Base-by-base conservation (phyloP, 92 coral and sea anemone genomes). In the Pocillopora grandis region DNA sequence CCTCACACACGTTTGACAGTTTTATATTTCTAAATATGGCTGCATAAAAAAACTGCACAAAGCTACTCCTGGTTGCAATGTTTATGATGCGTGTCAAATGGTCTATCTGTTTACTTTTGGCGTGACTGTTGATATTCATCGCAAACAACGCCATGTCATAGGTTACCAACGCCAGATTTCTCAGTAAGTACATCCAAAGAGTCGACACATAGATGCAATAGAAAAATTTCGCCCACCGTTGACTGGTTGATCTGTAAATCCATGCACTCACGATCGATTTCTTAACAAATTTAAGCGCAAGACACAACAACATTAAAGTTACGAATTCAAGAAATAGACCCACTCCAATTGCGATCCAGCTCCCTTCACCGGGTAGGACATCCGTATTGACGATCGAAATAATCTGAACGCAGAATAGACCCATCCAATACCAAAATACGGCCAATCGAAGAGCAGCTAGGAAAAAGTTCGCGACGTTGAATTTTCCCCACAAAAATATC, bases 1-100 rank as follows among this genome's bases (percentile, higher is more conserved):
- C 88, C 49, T 90, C 80, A 37, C 91, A 90, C 19, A 92, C 95
- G 27, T 74, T 79, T n/a, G 95, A 84, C 13, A 92, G 74, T 23
- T 88, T 88, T 19, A 90, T 88, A 9, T 90, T 87, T 85, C 84
- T 77, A 72, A 92, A 92, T 56, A 92, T 92, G 65, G 87, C 57
- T 33, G 95, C 89, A 74, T 90, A 93, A 67, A 85, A 91, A 77
- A 85, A 91, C 89, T 93, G 92, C 36, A 84, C 91, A 48, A 93
- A 90, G 72, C 94, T 91, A 19, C 86, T 88, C 68, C 96, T 60
- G 12, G 74, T 85, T 59, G 94, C 90, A 75, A 84, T 76, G 80
- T 91, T 86, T 48, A 76, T 62, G 37, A 91, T 48, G 42, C 81
- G 60, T 65, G 91, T 87, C 8, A 88, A 33, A 14, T 75, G 58